phyloP scores from a whole-genome alignment of 2,888 invertebrate genomes.

The Frankliniella fusca region DNA sequence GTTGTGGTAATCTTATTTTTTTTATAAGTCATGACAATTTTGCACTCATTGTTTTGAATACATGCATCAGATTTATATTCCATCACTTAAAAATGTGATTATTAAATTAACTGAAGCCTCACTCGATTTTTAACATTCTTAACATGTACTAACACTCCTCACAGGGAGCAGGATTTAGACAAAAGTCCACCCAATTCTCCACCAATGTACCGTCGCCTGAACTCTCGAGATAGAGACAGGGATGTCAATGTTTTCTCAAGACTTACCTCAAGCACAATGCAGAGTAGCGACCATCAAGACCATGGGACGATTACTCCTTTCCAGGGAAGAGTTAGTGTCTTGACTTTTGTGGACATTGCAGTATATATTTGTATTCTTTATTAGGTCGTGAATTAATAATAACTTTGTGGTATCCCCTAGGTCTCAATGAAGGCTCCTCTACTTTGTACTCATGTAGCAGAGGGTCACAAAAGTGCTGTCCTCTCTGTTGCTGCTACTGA shows the following conservation, averaged over 20 bases:
- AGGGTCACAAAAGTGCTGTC: constrained; percentile 81
- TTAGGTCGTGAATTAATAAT: too few species aligned
- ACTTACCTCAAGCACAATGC: constrained; percentile 59
- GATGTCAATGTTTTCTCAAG: constrained; percentile 71
- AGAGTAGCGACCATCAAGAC: constrained; percentile 48
- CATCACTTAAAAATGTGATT: too few species aligned
- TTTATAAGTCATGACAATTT: too few species aligned
- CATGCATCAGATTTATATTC: too few species aligned
- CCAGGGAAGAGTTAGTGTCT: constrained; percentile 52
- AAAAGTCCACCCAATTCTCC: constrained; percentile 58
- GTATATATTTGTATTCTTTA: constrained; percentile 16
- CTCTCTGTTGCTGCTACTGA: constrained; percentile 72
- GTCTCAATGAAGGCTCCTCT: constrained; percentile 56
- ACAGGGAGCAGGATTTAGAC: constrained; percentile 55
- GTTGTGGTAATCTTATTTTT: too few species aligned
- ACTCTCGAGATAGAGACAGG: constrained; percentile 48
- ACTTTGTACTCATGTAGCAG: constrained; percentile 74
- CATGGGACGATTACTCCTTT: constrained; percentile 56
- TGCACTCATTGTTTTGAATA: background rate
- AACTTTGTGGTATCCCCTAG: too few species aligned
- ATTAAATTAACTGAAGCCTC: too few species aligned
- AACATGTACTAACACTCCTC: constrained; percentile 31
- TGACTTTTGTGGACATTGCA: background rate
- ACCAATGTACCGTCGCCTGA: constrained; percentile 52
- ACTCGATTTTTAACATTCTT: background rate